Conservation (phyloP, 2,888 invertebrate species). For the Idaea aversata region DNA sequence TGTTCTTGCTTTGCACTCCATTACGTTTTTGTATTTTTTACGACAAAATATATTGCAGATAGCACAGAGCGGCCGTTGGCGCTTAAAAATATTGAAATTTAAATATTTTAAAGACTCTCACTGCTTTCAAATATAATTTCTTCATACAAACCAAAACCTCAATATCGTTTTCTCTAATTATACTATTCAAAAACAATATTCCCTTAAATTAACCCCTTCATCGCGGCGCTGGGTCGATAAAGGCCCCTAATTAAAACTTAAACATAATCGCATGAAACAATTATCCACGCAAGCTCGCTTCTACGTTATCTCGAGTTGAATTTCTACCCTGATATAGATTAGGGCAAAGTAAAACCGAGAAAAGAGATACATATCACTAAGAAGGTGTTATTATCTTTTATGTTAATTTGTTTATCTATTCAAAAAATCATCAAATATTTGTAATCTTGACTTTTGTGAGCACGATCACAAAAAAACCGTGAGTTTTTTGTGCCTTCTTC, state of each 20-base stretch:
- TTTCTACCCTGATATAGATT: background rate
- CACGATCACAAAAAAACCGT: no score
- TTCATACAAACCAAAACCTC: background rate
- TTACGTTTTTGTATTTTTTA: no score
- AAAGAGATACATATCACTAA: background rate
- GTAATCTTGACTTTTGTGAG: no score
- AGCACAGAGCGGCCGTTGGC: no score
- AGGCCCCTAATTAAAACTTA: background rate
- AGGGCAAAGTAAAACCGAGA: background rate
- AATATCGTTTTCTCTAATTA: background rate
- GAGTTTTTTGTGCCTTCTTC: no score
- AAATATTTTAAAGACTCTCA: background rate
- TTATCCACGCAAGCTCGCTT: constrained; percentile 1
- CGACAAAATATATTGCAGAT: no score
- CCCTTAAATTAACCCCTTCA: background rate
- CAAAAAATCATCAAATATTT: no score
- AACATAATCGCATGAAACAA: constrained; percentile 1
- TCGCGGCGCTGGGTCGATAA: constrained; percentile 1
- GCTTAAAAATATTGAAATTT: no score
- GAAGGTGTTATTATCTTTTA: no score
- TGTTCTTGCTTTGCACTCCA: no score
- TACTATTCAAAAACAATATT: constrained; percentile 1
- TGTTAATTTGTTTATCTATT: no score
- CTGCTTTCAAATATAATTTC: background rate
- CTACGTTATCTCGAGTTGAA: background rate